These are phyloP conservation scores for Oophaga sylvatica DNA, from an alignment of 2,797 vertebrate species.

Conservation along the genomic window DNA sequence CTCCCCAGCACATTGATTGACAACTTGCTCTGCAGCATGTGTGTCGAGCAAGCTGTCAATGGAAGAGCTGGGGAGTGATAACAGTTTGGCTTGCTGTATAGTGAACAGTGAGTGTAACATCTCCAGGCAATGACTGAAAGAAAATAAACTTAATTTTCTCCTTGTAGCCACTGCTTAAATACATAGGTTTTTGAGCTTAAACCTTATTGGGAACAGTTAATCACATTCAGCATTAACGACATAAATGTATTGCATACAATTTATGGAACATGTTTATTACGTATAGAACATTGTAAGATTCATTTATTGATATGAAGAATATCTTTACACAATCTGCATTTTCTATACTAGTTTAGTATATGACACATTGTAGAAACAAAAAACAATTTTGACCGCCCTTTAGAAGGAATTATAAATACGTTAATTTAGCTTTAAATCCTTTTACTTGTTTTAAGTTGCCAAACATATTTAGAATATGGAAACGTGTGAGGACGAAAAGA, in stretches of 20 bases:
- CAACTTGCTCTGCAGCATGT: too few species aligned
- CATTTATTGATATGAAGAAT: conserved; percentile 77
- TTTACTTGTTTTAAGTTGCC: conserved; percentile 33
- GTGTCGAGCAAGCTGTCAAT: too few species aligned
- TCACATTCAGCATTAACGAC: neutral
- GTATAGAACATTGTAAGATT: conserved; percentile 75
- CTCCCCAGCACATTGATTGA: too few species aligned
- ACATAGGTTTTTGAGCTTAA: neutral
- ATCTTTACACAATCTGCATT: conserved; percentile 70
- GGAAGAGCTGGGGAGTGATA: too few species aligned
- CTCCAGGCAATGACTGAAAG: neutral
- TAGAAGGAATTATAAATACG: conserved; percentile 23
- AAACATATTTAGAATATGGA: conserved; percentile 58
- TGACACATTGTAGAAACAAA: conserved; percentile 67
- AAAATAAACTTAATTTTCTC: neutral
- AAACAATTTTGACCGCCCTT: neutral
- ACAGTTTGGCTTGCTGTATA: too few species aligned
- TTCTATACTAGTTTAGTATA: conserved; percentile 76
- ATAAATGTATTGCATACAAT: conserved; percentile 65
- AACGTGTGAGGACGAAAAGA: conserved; percentile 54
- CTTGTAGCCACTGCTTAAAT: neutral
- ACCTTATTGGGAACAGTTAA: neutral
- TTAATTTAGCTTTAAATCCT: conserved; percentile 57
- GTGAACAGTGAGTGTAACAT: too few species aligned
- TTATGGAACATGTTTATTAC: conserved; percentile 77